Evolutionary conservation across 2,113 vertebrate species (phyloP).

Genomic region (Limnothrissa miodon): DNA sequence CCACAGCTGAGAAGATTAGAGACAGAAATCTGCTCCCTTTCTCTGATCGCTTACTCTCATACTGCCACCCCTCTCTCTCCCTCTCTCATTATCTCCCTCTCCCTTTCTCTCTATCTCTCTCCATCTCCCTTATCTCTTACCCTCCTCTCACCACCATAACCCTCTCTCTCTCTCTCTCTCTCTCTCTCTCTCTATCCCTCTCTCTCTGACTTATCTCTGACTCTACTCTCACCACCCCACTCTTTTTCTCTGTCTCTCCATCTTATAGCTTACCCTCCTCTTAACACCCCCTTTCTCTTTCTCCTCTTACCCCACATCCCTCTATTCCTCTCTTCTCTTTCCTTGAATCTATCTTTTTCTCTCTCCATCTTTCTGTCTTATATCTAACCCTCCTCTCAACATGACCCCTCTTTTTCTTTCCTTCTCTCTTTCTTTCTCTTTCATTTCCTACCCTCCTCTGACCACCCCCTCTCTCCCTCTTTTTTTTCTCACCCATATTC

Average conservation of each 20-base stretch:
- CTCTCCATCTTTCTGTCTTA: background rate
- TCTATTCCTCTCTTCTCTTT: background rate
- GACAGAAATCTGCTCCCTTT: background rate
- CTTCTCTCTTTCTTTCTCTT: background rate
- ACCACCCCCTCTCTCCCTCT: no score
- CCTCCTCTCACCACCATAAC: background rate
- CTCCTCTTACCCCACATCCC: no score
- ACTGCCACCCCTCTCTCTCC: background rate
- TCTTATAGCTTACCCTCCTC: background rate
- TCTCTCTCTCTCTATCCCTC: no score
- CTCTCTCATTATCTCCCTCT: background rate
- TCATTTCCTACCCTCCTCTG: no score
- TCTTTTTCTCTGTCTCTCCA: background rate
- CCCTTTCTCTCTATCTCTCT: background rate
- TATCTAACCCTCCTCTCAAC: background rate
- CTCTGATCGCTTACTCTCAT: background rate
- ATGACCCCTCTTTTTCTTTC: no score
- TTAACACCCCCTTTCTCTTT: background rate
- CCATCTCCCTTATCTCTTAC: background rate
- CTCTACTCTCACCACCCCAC: no score
- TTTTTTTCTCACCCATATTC: background rate
- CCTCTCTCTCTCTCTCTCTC: background rate
- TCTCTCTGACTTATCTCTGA: no score
- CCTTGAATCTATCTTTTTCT: background rate
- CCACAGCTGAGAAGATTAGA: conserved; percentile 12